A percentile compares a stretch with the other conserved stretches of the same genome.
Conservation (phyloP, 92 coral and sea anemone species). For the Pocillopora grandis region DNA sequence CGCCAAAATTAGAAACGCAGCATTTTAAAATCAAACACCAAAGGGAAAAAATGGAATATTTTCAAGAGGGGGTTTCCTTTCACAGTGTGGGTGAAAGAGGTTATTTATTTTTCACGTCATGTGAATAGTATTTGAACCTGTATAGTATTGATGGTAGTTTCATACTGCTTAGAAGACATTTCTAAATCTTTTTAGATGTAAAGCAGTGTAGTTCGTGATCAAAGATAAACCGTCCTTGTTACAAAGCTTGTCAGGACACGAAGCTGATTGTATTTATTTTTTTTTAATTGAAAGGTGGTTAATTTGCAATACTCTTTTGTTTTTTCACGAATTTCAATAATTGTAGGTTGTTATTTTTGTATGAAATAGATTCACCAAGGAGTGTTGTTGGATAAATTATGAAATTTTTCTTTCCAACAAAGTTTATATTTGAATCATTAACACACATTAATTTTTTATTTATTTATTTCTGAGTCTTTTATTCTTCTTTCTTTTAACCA, state of each 20-base stretch:
- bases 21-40: conserved; percentile 57
- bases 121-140: not conserved
- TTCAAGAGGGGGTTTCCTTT: not conserved
- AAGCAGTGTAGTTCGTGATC: no score
- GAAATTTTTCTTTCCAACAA: not conserved
- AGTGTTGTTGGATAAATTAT: not conserved
- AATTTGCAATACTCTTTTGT: no score
- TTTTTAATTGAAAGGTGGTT: no score
- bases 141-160: not conserved
- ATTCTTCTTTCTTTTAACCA: no score
- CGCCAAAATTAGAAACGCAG: conserved; percentile 87
- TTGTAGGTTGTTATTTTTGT: not conserved
- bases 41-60: not conserved
- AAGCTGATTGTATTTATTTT: no score
- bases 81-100: not conserved
- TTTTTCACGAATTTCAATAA: no score
- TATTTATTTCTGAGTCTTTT: no score
- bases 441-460: no score
- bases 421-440: no score
- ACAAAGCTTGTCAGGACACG: no score
- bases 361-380: not conserved
- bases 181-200: no score
- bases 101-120: not conserved
- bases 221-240: no score
- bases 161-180: not conserved